Conservation (phyloP, 1,140 invertebrate genomes). For the Orchesella cincta region DNA sequence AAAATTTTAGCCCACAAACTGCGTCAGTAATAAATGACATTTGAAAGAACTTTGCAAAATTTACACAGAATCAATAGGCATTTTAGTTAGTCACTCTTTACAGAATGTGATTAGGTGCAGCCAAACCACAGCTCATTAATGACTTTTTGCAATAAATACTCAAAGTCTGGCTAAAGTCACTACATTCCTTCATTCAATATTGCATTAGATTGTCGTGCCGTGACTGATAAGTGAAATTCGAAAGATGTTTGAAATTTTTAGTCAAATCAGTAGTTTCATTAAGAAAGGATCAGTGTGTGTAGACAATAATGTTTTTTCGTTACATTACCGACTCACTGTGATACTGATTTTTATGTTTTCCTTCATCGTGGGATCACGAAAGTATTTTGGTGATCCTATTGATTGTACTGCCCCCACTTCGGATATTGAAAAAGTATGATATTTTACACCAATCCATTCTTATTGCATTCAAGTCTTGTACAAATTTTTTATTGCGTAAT, state of each 20-base stretch:
- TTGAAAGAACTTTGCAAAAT: no score
- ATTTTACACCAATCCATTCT: neutral
- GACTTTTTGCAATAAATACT: no score
- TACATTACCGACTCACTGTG: slow-evolving; percentile 70
- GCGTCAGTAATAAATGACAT: no score
- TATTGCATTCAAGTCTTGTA: no score
- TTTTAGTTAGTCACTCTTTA: no score
- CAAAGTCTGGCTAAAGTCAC: no score
- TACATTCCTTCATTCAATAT: no score
- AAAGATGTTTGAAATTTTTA: neutral
- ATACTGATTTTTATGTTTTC: slow-evolving; percentile 67
- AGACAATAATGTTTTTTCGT: slow-evolving; percentile 67
- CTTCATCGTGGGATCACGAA: slow-evolving; percentile 67
- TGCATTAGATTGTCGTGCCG: no score
- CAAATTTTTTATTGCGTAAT: neutral
- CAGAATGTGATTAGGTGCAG: no score
- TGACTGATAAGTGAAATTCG: neutral
- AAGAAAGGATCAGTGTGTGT: slow-evolving; percentile 56
- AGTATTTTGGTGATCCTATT: slow-evolving; percentile 72
- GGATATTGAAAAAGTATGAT: neutral
- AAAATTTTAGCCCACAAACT: no score
- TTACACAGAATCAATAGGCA: no score
- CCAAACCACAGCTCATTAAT: no score
- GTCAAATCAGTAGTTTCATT: neutral
- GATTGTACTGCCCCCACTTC: slow-evolving; percentile 63